Percentiles rank a stretch among this genome's conserved stretches.
These are phyloP conservation scores for Orycteropus afer DNA, from an alignment of 2,113 vertebrate genomes.

Conservation along the genomic window DNA sequence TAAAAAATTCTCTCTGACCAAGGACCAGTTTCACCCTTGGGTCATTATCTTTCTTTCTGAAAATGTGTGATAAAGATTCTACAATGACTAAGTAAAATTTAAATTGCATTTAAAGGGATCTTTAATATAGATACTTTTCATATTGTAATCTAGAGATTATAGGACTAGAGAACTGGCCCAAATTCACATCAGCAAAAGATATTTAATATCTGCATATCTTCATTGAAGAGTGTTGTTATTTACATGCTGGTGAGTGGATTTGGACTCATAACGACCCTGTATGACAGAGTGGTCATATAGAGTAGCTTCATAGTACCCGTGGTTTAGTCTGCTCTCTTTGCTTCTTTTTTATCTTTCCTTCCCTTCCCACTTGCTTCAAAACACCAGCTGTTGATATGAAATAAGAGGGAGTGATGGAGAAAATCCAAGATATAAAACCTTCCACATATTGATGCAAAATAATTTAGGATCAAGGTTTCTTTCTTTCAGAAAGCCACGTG, in stretches of 20 bases:
- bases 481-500: conserved; percentile 35
- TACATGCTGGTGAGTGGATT: background rate
- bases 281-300: background rate
- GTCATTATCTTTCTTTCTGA: background rate
- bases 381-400: conserved; percentile 9
- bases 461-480: conserved; percentile 37
- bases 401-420: conserved; percentile 38
- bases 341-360: background rate
- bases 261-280: background rate
- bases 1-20: background rate
- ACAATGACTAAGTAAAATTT: conserved; percentile 2
- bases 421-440: conserved; percentile 47
- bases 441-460: background rate
- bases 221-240: background rate
- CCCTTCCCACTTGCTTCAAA: background rate
- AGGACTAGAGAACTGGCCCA: conserved; percentile 18
- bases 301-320: background rate
- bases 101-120: background rate
- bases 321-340: background rate
- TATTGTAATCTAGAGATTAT: background rate
- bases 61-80: background rate
- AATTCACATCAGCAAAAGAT: background rate
- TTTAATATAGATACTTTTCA: background rate
- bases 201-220: background rate
- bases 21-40: background rate